These are phyloP conservation scores for Ascaphus truei DNA, from an alignment of 2,113 vertebrate genomes.

Conservation along the genomic window DNA sequence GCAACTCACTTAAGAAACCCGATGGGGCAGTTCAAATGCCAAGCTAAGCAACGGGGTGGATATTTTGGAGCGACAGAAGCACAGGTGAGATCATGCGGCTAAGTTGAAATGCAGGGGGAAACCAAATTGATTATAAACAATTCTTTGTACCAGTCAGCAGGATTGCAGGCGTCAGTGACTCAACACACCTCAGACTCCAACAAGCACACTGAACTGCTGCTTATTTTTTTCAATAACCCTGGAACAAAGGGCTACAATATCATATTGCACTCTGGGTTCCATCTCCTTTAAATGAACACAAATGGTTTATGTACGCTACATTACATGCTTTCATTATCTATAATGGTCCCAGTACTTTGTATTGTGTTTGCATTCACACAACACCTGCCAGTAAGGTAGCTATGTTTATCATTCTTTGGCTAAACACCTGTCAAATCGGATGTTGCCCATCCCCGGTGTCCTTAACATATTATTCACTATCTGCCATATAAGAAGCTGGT, in stretches of 20 bases:
- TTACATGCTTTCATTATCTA: constrained; percentile 1
- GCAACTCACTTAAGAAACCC: not conserved
- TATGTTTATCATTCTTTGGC: not conserved
- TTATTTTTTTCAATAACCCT: not conserved
- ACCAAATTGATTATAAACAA: constrained; percentile 12
- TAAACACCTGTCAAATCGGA: not conserved
- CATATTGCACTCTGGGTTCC: not conserved
- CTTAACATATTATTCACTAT: no score
- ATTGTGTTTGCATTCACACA: not conserved
- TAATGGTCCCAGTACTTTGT: not conserved
- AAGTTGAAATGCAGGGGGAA: not conserved
- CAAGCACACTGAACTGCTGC: not conserved
- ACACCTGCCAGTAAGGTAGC: constrained; percentile 28
- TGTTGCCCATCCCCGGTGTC: not conserved
- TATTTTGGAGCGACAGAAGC: not conserved
- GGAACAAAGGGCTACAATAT: constrained; percentile 6
- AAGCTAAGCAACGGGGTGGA: constrained; percentile 5
- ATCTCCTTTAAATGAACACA: constrained; percentile 1
- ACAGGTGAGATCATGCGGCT: not conserved
- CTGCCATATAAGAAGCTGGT: not conserved
- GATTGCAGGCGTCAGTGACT: not conserved
- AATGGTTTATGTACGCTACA: not conserved
- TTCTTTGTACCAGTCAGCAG: constrained; percentile 10
- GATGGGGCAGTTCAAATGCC: not conserved
- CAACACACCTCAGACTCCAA: not conserved